Evolutionary conservation across 35 echinoderm and acorn worm genomes (phyloP).

Genomic region (Strongylocentrotus purpuratus): DNA sequence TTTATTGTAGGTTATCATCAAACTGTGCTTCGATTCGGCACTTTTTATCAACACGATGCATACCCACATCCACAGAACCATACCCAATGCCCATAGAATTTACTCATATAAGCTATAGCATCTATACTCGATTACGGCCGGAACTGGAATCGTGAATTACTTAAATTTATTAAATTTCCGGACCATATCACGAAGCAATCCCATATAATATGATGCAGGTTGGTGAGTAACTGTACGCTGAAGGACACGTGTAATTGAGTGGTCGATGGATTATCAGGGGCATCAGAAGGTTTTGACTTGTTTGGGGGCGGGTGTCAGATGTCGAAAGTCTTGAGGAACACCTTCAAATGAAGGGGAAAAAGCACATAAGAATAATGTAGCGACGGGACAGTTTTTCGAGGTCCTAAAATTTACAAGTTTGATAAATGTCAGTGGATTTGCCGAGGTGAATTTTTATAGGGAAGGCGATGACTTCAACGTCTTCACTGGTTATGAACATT

Average conservation of each 20-base stretch:
- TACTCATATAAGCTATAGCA: background rate
- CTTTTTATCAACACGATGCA: no score
- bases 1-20: no score
- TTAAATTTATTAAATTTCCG: constrained; percentile 20
- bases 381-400: no score
- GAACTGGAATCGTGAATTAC: background rate
- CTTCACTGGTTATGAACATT: no score
- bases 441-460: no score
- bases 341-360: no score
- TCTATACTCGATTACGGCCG: background rate
- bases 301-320: background rate
- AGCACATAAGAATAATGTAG: no score
- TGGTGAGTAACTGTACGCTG: background rate
- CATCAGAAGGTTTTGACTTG: background rate
- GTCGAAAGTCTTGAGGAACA: no score
- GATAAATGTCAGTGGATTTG: no score
- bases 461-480: no score
- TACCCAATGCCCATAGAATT: background rate
- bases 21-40: no score
- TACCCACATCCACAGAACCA: background rate
- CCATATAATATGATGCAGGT: background rate
- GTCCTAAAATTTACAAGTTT: no score
- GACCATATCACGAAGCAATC: background rate
- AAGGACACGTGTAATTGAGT: background rate
- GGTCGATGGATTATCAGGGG: background rate